A percentile compares a stretch with the other conserved stretches of the same genome.
Conservation (phyloP, 2,888 invertebrate genomes). For the Exocentrus adspersus region DNA sequence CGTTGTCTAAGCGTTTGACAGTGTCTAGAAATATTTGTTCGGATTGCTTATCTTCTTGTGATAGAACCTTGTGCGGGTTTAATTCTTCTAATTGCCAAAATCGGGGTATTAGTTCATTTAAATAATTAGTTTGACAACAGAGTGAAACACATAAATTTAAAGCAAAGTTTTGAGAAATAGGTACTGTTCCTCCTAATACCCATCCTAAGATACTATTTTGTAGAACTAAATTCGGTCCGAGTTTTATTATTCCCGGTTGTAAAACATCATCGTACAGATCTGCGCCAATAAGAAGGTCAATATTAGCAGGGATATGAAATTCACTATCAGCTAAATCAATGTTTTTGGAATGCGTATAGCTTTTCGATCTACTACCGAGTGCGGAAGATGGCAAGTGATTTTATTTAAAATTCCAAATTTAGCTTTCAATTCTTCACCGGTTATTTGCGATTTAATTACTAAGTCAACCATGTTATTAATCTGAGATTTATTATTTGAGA, state of each 20-base stretch:
- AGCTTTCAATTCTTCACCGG: not conserved
- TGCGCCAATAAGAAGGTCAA: not conserved
- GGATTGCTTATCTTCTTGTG: slow-evolving; percentile 1
- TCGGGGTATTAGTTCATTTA: not conserved
- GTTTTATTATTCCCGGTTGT: not conserved
- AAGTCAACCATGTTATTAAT: not conserved
- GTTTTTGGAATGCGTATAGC: not conserved
- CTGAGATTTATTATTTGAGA: not conserved
- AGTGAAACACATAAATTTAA: not conserved
- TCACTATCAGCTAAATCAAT: not conserved
- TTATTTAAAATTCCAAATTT: not conserved
- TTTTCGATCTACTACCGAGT: not conserved
- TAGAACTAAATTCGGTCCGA: not conserved
- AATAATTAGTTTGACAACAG: not conserved
- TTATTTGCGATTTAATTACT: not conserved
- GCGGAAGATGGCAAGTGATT: not conserved
- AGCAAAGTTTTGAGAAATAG: not conserved
- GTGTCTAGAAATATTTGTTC: not conserved
- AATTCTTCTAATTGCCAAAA: slow-evolving; percentile 10
- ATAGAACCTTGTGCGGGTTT: not conserved
- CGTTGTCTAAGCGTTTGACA: not conserved
- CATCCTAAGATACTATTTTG: slow-evolving; percentile 1
- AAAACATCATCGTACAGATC: not conserved
- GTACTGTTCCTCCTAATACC: not conserved
- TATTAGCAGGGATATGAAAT: not conserved